Percentiles rank a stretch among this genome's conserved stretches.
These are phyloP conservation scores for Megathymus violae DNA, from an alignment of 1,140 invertebrate genomes.

Conservation along the genomic window DNA sequence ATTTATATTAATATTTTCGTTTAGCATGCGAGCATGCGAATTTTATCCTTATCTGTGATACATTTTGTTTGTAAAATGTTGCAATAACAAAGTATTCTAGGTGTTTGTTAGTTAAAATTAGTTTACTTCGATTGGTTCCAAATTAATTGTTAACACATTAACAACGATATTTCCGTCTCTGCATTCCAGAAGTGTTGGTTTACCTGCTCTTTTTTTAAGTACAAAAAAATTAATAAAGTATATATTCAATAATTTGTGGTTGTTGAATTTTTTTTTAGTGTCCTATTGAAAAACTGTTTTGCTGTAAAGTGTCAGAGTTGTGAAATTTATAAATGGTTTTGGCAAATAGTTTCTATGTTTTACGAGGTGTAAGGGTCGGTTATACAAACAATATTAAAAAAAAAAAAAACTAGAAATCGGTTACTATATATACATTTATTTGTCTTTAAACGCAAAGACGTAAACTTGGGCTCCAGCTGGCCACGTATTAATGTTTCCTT, in stretches of 20 bases:
- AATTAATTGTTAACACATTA: conserved; percentile 49
- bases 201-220: conserved; percentile 59
- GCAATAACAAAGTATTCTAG: conserved; percentile 73
- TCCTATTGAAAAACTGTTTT: no score
- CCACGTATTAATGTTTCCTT: no score
- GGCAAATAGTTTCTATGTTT: conserved; percentile 4
- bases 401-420: conserved; percentile 41
- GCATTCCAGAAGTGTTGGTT: conserved; percentile 68
- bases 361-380: no score
- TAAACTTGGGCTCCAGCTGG: background rate
- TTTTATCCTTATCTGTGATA: conserved; percentile 77
- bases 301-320: no score
- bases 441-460: conserved; percentile 46
- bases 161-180: conserved; percentile 65
- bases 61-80: conserved; percentile 72
- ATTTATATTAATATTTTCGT: no score
- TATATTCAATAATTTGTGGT: conserved; percentile 58
- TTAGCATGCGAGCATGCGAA: conserved; percentile 40
- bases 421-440: conserved; percentile 66
- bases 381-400: no score
- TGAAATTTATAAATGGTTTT: no score
- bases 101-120: conserved; percentile 47
- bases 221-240: conserved; percentile 71
- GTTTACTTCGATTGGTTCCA: conserved; percentile 35
- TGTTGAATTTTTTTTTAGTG: no score